Evolutionary conservation across 2,113 vertebrate species (phyloP).

Genomic region (Corvus moneduloides): DNA sequence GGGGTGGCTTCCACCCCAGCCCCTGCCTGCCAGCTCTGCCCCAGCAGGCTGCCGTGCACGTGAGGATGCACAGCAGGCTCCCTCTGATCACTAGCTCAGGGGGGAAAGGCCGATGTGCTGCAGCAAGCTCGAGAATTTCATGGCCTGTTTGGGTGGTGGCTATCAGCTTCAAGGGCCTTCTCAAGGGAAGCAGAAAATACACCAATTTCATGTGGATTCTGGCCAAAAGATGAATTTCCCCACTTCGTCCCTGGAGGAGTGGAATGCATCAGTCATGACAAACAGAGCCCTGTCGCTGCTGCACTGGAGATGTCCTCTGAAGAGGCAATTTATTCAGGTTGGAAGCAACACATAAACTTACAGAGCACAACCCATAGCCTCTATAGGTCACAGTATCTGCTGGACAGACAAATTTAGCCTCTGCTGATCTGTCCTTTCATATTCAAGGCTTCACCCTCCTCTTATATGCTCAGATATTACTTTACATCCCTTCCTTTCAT

Average conservation of each 20-base stretch:
- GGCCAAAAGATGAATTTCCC: background rate
- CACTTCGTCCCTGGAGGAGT: background rate
- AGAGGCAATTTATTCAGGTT: background rate
- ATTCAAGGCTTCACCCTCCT: background rate
- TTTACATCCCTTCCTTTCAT: background rate
- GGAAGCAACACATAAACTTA: background rate
- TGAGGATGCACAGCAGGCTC: background rate
- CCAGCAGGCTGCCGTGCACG: background rate
- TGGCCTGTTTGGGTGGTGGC: background rate
- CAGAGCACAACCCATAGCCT: background rate
- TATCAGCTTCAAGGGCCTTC: background rate
- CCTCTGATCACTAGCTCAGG: fast-evolving
- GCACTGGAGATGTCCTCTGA: background rate
- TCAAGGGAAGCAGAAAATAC: background rate
- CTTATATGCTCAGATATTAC: background rate
- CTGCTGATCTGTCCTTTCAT: background rate
- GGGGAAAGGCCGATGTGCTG: background rate
- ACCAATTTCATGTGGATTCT: background rate
- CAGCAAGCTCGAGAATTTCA: background rate
- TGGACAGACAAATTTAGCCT: background rate
- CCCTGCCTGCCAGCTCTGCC: background rate
- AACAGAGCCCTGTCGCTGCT: background rate
- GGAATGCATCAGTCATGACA: background rate
- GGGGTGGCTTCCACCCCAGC: no score
- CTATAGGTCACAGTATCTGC: background rate